These are phyloP conservation scores for Papilio glaucus DNA, from an alignment of 1,140 invertebrate genomes.

Conservation along the genomic window DNA sequence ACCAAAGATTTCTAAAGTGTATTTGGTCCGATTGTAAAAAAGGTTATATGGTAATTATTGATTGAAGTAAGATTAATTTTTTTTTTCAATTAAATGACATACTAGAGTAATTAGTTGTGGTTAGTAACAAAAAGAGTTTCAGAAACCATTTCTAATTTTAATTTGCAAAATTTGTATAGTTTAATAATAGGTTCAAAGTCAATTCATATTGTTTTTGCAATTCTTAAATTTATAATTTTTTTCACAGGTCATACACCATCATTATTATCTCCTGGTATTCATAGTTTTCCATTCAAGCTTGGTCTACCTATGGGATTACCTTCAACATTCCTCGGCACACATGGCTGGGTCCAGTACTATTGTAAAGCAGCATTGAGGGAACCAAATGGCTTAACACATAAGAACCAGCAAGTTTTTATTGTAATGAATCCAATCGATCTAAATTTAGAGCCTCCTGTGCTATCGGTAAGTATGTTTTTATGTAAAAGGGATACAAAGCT, in stretches of 20 bases:
- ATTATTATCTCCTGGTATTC: constrained; percentile 95
- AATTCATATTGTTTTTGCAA: no score
- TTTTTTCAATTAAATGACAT: no score
- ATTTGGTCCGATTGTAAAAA: no score
- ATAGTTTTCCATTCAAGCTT: constrained; percentile 97
- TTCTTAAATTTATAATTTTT: constrained; percentile 11
- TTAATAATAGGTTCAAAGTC: no score
- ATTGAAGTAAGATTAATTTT: no score
- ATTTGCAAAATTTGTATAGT: no score
- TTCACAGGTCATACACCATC: constrained; percentile 90
- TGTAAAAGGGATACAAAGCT: no score
- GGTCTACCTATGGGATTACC: constrained; percentile 95
- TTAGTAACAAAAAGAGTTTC: no score
- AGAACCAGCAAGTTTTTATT: constrained; percentile 98
- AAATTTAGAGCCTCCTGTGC: constrained; percentile 93
- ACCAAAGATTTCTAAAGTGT: no score
- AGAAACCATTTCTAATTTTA: no score
- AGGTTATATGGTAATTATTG: no score
- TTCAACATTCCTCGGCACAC: constrained; percentile 96
- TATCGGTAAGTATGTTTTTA: constrained; percentile 92
- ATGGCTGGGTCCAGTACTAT: constrained; percentile 98
- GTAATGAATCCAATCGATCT: constrained; percentile 98
- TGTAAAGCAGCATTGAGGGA: constrained; percentile 96
- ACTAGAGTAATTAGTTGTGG: no score
- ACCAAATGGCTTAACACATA: constrained; percentile 94